These are phyloP conservation scores for Alsophila aescularia DNA, from an alignment of 2,888 invertebrate genomes.

Conservation along the genomic window DNA sequence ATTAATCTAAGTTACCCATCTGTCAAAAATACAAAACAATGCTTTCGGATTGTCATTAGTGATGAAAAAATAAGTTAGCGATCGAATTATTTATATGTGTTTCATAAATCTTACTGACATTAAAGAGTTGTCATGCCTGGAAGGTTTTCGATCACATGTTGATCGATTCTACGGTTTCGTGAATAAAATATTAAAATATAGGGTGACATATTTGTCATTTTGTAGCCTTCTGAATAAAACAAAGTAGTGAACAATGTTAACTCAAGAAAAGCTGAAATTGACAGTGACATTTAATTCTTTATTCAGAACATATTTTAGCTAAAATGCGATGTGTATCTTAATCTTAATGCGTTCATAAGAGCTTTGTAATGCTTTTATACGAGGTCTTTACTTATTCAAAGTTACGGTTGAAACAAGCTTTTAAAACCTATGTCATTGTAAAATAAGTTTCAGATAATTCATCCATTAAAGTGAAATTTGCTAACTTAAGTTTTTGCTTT, in stretches of 20 bases:
- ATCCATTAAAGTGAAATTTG: too few species aligned
- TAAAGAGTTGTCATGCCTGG: slow-evolving; percentile 6
- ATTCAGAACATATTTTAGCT: slow-evolving; percentile 1
- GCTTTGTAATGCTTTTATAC: slow-evolving; percentile 19
- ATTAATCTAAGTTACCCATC: too few species aligned
- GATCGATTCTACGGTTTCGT: slow-evolving; percentile 6
- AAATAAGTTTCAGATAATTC: too few species aligned
- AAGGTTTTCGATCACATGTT: slow-evolving; percentile 10
- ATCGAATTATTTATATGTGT: neutral
- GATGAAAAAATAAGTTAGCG: neutral
- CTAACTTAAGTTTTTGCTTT: too few species aligned
- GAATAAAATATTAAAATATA: slow-evolving; percentile 11
- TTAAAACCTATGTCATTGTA: too few species aligned
- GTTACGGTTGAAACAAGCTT: neutral
- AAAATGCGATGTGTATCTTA: slow-evolving; percentile 4
- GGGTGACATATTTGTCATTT: slow-evolving; percentile 14
- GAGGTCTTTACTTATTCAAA: slow-evolving; percentile 13
- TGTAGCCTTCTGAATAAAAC: slow-evolving; percentile 5
- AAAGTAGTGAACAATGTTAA: neutral
- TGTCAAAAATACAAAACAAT: too few species aligned
- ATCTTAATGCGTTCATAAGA: slow-evolving; percentile 14
- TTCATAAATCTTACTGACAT: slow-evolving; percentile 1
- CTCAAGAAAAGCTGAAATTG: neutral
- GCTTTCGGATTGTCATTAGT: neutral
- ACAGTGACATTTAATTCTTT: neutral